Percentiles rank a stretch among this genome's conserved stretches.
phyloP scores from a whole-genome alignment of 2,888 invertebrate genomes.

The Lasioglossum oenotherae region DNA sequence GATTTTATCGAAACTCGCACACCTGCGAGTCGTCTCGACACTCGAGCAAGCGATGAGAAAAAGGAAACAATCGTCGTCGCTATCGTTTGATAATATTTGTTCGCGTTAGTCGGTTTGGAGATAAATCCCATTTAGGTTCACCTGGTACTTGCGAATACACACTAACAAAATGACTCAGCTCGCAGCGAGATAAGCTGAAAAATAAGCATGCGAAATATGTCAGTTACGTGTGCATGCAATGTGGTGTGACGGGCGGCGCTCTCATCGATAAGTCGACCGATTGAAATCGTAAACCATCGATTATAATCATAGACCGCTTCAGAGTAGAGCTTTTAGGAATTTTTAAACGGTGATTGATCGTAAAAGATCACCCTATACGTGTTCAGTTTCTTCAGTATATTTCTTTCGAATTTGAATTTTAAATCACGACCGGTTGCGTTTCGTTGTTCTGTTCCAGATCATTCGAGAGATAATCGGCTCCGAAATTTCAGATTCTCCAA shows the following conservation, averaged over 20 bases:
- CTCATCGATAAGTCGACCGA: neutral
- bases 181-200: neutral
- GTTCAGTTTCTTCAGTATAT: neutral
- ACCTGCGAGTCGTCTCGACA: neutral
- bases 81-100: neutral
- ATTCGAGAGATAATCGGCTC: neutral
- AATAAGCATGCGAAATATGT: neutral
- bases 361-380: neutral
- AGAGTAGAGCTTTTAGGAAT: neutral
- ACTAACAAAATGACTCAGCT: constrained; percentile 20
- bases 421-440: neutral
- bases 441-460: constrained; percentile 4
- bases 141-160: neutral
- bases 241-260: too few relatives aligned
- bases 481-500: neutral
- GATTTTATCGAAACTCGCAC: neutral
- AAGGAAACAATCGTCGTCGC: neutral
- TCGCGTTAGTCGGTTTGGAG: neutral
- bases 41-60: neutral
- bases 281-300: neutral
- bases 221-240: neutral
- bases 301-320: neutral
- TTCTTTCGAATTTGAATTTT: neutral
- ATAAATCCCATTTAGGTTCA: neutral
- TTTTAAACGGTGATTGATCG: neutral